Percentiles rank a stretch among this genome's conserved stretches.
These are phyloP conservation scores for Belgica antarctica DNA, from an alignment of 2,888 invertebrate species.

Conservation along the genomic window DNA sequence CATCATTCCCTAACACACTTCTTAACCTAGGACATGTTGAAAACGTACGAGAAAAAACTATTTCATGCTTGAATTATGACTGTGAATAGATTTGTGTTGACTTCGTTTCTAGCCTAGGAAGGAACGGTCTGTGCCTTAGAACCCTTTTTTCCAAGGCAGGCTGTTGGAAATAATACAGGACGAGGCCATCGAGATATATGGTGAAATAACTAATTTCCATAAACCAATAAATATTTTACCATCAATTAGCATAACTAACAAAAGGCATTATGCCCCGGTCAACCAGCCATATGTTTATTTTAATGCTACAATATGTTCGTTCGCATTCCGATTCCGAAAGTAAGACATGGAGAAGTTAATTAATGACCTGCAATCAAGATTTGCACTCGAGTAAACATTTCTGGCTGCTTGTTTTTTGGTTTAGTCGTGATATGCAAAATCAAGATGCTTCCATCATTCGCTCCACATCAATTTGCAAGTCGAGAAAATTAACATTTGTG, in stretches of 20 bases:
- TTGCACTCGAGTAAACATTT: background rate
- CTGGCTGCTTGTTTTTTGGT: constrained; percentile 13
- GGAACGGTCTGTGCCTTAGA: background rate
- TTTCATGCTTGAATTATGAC: constrained; percentile 15
- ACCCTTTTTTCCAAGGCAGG: constrained; percentile 18
- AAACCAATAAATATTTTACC: constrained; percentile 43
- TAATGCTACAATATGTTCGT: constrained; percentile 22
- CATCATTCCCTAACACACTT: no score
- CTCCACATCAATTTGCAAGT: constrained; percentile 10
- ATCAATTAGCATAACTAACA: constrained; percentile 42
- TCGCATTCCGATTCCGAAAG: background rate
- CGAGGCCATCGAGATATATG: constrained; percentile 30
- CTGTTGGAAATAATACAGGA: constrained; percentile 5
- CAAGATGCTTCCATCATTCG: constrained; percentile 4
- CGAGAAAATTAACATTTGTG: constrained; percentile 7
- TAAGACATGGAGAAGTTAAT: background rate
- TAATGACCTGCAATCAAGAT: constrained; percentile 4
- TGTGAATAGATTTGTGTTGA: constrained; percentile 13
- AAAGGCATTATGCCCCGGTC: constrained; percentile 26
- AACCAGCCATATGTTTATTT: constrained; percentile 42
- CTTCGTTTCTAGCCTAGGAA: background rate
- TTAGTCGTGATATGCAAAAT: background rate
- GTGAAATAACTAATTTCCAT: constrained; percentile 30
- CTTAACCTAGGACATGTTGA: no score
- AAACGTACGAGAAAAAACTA: constrained; percentile 6